Base-by-base conservation (phyloP, 2,113 vertebrate species). In the Acrocephalus arundinaceus region DNA sequence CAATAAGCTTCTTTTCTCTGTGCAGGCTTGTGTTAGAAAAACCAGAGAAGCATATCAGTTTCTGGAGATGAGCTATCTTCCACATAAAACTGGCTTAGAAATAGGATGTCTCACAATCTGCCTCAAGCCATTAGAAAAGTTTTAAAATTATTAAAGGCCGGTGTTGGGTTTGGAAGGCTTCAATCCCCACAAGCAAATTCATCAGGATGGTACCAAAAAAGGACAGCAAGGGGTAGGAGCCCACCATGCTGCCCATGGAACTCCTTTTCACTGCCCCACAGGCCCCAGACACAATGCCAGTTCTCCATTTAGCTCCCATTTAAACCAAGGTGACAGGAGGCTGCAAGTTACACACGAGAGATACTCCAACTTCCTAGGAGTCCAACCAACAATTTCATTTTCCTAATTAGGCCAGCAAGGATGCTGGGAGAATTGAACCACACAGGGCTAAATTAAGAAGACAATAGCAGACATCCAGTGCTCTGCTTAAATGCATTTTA, bases 401-500 rank as follows among this genome's bases (percentile, higher is more conserved):
- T 71, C 80, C 55, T 61, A 30, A 70, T 74, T 52, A 70, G 31
- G 58, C 21, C 41, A 54, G 49, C 41, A 80, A 45, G 19, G 10
- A 15, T 7, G 37, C 23, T 27, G 24, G 14, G 4, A 33, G 20
- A 89, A 63, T 0, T 55, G 30, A 84, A 46, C 3, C 6, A 35
- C 25, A 43, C 4, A 10, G 23, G 16, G 23, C 14, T 90, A 54
- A 67, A 79, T 45, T 25, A 39, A 41, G 23, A 52, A 23, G 31
- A 39, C 0, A 3, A 46, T 1, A 7, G 33, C 2, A 70, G 49
- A 15, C 12, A 73, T 30, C 6, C 18, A 28, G 5, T 61, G 55
- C 11, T 82, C 49, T 24, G 5, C 30, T 72, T 66, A 58, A 57
- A 91, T 81, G 16, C n/a, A 17, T 24, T 81, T 89, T 23, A 67